Evolutionary conservation across 2,113 vertebrate species (phyloP).

Genomic region (Hemibagrus wyckioides): DNA sequence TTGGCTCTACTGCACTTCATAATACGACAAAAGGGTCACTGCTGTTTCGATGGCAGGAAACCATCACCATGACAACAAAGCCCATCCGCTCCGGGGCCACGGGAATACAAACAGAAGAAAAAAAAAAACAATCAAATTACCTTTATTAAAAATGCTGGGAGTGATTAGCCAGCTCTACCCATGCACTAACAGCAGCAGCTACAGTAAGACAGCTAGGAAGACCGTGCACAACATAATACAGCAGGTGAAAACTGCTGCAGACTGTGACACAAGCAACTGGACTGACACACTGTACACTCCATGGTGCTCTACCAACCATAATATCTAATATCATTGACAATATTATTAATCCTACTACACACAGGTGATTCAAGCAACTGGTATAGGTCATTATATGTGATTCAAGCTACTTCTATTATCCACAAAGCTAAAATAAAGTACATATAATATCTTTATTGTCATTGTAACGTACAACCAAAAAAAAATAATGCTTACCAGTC

Average conservation of each 20-base stretch:
- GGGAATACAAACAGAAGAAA: constrained; percentile 47
- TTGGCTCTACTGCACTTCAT: constrained; percentile 29
- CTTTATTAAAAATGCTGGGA: constrained; percentile 62
- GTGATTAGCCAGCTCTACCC: constrained; percentile 37
- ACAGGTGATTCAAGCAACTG: not conserved
- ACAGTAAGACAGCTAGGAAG: constrained; percentile 29
- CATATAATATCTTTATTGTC: too few species aligned
- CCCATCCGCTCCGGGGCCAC: constrained; percentile 42
- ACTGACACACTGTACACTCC: not conserved
- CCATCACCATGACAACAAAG: constrained; percentile 71
- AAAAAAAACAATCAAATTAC: constrained; percentile 66
- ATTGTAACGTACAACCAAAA: too few species aligned
- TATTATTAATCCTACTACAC: not conserved
- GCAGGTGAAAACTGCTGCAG: constrained; percentile 5
- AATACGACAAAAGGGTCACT: constrained; percentile 54
- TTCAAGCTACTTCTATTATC: not conserved
- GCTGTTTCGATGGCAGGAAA: constrained; percentile 42
- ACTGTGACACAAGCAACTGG: not conserved
- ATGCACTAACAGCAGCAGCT: constrained; percentile 45
- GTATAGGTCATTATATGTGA: not conserved
- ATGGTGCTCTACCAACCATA: not conserved
- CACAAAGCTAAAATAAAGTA: too few species aligned
- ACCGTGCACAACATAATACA: constrained; percentile 50
- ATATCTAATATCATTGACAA: too few species aligned
- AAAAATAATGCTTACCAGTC: too few species aligned